Conservation (phyloP, 92 coral and sea anemone species). For the Epizoanthus scotinus region DNA sequence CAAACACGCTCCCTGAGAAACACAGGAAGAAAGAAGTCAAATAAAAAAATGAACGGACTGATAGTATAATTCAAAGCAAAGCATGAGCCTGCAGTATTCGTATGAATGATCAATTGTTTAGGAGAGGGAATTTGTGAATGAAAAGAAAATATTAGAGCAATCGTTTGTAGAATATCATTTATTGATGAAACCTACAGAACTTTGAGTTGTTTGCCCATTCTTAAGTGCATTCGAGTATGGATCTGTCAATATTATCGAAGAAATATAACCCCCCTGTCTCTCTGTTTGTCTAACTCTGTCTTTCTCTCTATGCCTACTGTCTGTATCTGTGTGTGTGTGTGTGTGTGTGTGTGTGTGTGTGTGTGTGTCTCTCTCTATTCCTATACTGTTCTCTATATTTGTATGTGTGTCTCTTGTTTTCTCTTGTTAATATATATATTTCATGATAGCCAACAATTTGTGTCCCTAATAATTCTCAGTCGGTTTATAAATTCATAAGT, state of each 20-base stretch:
- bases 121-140: neutral
- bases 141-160: conserved; percentile 1
- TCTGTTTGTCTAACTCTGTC: no score
- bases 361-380: no score
- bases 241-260: conserved; percentile 28
- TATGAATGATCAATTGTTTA: no score
- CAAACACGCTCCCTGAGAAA: neutral
- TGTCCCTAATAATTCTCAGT: no score
- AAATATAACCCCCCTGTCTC: no score
- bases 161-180: conserved; percentile 22
- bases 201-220: conserved; percentile 8
- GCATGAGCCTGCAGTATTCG: no score
- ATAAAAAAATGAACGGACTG: neutral
- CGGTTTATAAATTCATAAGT: neutral
- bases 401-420: neutral
- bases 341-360: no score
- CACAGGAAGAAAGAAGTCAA: neutral
- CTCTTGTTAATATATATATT: neutral
- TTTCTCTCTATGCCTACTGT: no score
- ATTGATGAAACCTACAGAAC: conserved; percentile 24
- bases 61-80: neutral
- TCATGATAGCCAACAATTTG: neutral
- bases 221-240: conserved; percentile 16
- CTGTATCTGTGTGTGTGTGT: no score
- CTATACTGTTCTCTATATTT: neutral